A percentile compares a stretch with the other conserved stretches of the same genome.
Conservation (phyloP, 2,797 vertebrate genomes). For the Lepilemur septentrionalis region DNA sequence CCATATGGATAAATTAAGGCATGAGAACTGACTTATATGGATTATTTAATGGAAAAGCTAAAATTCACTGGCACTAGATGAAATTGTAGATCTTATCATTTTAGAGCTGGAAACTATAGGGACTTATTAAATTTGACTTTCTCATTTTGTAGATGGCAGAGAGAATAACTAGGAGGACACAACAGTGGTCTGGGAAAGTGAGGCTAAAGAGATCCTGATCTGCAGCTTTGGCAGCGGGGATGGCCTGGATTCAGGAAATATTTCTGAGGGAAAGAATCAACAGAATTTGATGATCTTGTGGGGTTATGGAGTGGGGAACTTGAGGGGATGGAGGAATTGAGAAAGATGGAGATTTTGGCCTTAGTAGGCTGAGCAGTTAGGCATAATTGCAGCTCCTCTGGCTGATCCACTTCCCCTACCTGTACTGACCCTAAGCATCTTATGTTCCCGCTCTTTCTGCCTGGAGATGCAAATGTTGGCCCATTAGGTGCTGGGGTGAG, state of each 20-base stretch:
- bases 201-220: not conserved
- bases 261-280: not conserved
- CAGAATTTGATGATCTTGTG: not conserved
- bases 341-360: not conserved
- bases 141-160: not conserved
- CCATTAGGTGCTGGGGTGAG: not conserved
- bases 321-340: not conserved
- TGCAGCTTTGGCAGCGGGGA: not conserved
- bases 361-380: not conserved
- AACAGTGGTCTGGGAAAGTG: not conserved
- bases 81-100: not conserved
- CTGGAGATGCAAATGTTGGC: not conserved
- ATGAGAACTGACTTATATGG: not conserved
- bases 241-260: not conserved
- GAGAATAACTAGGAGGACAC: not conserved
- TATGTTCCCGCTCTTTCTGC: not conserved
- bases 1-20: not conserved
- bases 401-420: not conserved
- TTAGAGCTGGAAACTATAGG: not conserved
- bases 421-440: not conserved
- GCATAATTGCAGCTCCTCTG: not conserved
- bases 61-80: conserved; percentile 1
- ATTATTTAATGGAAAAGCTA: not conserved
- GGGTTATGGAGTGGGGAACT: not conserved
- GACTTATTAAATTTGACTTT: not conserved